Conservation (phyloP, 2,113 vertebrate species). For the Tylochromis polylepis region DNA sequence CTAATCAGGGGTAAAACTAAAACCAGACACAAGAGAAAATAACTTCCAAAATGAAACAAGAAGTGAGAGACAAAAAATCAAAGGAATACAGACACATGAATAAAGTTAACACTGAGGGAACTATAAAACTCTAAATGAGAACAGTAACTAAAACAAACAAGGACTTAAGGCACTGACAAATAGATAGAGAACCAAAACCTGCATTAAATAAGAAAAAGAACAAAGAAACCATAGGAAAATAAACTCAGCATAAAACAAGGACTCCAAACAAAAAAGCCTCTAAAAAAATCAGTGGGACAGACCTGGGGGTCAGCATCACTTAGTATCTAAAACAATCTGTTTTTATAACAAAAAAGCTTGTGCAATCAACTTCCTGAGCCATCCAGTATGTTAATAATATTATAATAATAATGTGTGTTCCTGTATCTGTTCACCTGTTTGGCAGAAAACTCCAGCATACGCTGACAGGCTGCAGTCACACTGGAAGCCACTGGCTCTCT, state of each 20-base stretch:
- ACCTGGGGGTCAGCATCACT: background rate
- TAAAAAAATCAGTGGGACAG: background rate
- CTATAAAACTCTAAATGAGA: background rate
- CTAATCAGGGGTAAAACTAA: background rate
- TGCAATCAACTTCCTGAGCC: background rate
- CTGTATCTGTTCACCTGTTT: slow-evolving; percentile 10
- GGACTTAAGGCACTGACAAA: background rate
- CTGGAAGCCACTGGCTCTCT: slow-evolving; percentile 80
- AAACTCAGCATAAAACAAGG: background rate
- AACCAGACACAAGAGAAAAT: background rate
- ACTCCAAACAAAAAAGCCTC: background rate
- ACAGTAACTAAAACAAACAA: background rate
- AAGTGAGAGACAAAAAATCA: background rate
- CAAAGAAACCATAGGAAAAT: background rate
- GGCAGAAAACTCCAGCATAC: slow-evolving; percentile 82
- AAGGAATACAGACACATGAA: background rate
- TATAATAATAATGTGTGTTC: background rate
- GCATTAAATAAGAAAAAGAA: background rate
- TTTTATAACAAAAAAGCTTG: background rate
- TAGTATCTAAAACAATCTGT: background rate
- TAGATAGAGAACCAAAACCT: background rate
- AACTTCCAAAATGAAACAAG: background rate
- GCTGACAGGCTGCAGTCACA: slow-evolving; percentile 87
- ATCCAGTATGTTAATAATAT: background rate
- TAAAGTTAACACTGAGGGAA: background rate